A percentile compares a stretch with the other conserved stretches of the same genome.
Evolutionary conservation across 2,113 vertebrate genomes (phyloP).

Genomic region (Nothocercus nigrocapillus): DNA sequence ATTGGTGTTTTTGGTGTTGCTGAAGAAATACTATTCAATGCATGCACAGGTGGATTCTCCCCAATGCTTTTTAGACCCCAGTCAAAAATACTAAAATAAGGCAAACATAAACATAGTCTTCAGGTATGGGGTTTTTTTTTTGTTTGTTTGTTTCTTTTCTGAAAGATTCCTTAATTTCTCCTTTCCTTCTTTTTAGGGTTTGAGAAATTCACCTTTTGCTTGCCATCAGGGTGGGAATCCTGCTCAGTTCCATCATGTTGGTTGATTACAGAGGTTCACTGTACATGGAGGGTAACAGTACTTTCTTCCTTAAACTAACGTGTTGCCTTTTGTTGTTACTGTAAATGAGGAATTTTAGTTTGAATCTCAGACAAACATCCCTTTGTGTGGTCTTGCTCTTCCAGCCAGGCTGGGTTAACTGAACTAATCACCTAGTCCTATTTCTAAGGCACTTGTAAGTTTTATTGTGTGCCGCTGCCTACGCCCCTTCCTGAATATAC

Average conservation of each 20-base stretch:
- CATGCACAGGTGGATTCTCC: not conserved
- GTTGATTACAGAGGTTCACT: not conserved
- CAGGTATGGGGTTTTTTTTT: not conserved
- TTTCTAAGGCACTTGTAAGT: not conserved
- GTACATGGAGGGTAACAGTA: not conserved
- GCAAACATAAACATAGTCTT: not conserved
- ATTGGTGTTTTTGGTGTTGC: not conserved
- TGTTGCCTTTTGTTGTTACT: slow-evolving; percentile 12
- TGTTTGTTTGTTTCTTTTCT: not conserved
- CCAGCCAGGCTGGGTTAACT: not conserved
- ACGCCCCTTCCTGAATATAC: not conserved
- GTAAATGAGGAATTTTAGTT: slow-evolving; percentile 24
- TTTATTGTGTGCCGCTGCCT: slow-evolving; percentile 14
- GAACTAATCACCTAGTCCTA: not conserved
- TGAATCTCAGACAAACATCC: not conserved
- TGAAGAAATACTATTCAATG: not conserved
- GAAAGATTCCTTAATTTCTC: not conserved
- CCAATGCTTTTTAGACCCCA: not conserved
- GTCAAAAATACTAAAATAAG: not conserved
- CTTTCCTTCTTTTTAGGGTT: not conserved
- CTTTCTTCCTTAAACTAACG: slow-evolving; percentile 1
- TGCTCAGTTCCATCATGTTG: not conserved
- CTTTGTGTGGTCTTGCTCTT: slow-evolving; percentile 48
- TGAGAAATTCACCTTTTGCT: not conserved
- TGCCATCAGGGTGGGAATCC: not conserved